Evolutionary conservation across 2,113 vertebrate genomes (phyloP), one percentile per base, ranked within the genome.

Genomic region (Oreotrochilus melanogaster): DNA sequence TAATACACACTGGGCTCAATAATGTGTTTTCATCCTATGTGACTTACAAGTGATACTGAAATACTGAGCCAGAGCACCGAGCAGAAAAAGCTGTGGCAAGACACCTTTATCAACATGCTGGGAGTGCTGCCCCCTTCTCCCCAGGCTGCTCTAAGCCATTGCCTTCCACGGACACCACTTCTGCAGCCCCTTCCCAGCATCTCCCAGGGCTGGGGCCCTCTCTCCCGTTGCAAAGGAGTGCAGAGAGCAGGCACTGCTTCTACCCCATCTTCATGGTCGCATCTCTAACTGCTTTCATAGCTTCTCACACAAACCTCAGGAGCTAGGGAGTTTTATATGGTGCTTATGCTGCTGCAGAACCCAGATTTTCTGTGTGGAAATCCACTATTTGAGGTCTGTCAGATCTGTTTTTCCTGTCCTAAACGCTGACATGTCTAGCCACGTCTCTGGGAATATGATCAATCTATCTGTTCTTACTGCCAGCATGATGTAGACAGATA

Each of bases 71-170:
- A 28, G 27, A 81, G 61, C 37, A 25, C 21, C 4, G 7, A 65
- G 48, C 22, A 75, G 71, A 39, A 61, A n/a, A 33, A 62, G 66
- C 23, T 30, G 31, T 37, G 58, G 24, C 56, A 47, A 28, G 56
- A 42, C 50, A 39, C 28, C n/a, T 6, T 5, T 31, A 31, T 28
- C 0, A 1, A 27, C 9, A 4, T 1, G 5, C 21, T 9, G 10
- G 5, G 25, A 15, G 23, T 48, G 30, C 35, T 67, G 42, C 70
- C 31, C 8, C 17, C 3, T 15, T 17, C 39, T 74, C 42, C n/a
- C 17, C 35, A 21, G 56, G 70, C 35, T 56, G 58, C 35, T 76
- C 19, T 31, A 64, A 80, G 58, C 19, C 14, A 0, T 5, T 8
- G 30, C 17, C 28, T 71, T 19, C 35, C 28, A 22, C 72, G 42